phyloP scores from a whole-genome alignment of 2,113 vertebrate genomes.

The Ailurus styani region DNA sequence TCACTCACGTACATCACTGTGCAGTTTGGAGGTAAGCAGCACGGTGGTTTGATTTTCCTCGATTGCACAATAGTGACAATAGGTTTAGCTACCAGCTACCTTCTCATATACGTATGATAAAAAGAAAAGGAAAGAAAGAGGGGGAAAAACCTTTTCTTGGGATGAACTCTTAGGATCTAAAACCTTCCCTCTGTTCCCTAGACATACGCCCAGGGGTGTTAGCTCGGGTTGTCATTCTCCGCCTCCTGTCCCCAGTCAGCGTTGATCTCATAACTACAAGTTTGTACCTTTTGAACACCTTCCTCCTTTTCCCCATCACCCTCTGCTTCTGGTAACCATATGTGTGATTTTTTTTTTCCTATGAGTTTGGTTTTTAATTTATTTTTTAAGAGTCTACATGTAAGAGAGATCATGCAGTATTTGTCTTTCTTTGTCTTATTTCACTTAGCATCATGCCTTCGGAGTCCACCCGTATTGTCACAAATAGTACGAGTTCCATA shows the following conservation, averaged over 20 bases:
- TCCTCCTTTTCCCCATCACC: no score
- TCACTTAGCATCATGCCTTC: background rate
- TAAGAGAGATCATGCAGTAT: background rate
- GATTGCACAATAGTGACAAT: no score
- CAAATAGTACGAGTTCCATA: background rate
- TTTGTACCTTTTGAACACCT: background rate
- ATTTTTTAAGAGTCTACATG: background rate
- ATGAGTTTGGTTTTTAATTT: background rate
- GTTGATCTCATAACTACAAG: no score
- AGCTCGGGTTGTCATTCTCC: fast-evolving
- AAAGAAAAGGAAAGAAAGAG: background rate
- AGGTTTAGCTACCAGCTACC: background rate
- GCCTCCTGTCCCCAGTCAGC: background rate
- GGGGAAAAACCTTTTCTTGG: background rate
- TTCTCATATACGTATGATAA: background rate
- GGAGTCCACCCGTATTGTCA: fast-evolving
- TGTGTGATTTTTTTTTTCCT: background rate
- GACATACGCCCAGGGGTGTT: fast-evolving
- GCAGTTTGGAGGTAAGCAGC: background rate
- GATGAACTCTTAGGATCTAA: no score
- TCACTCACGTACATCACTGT: background rate
- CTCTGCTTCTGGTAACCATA: background rate
- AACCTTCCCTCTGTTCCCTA: background rate
- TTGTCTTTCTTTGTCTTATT: background rate
- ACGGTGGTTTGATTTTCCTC: background rate